A percentile compares a stretch with the other conserved stretches of the same genome.
These are phyloP conservation scores for Drosophila fulvimacula DNA, from an alignment of 2,888 invertebrate genomes.

Conservation along the genomic window DNA sequence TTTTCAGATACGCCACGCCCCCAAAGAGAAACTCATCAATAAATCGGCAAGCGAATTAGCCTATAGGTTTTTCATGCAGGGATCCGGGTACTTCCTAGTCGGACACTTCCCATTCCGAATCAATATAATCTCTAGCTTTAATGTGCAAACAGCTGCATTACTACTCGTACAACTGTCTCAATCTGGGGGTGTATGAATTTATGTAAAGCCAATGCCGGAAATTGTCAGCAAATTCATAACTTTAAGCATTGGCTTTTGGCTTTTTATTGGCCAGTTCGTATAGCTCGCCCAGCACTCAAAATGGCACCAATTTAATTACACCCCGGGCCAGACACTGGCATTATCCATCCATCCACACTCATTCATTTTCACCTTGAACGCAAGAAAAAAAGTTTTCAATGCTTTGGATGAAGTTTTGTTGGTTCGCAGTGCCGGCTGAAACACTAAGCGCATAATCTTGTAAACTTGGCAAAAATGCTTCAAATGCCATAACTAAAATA, in stretches of 20 bases:
- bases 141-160: background rate
- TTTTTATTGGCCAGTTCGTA: constrained; percentile 29
- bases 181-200: background rate
- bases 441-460: constrained; percentile 78
- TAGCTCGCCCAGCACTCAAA: constrained; percentile 21
- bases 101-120: background rate
- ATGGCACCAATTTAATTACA: constrained; percentile 66
- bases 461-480: constrained; percentile 76
- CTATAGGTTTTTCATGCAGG: no score
- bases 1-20: no score
- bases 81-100: no score
- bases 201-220: background rate
- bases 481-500: constrained; percentile 79
- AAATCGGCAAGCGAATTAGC: no score
- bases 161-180: background rate
- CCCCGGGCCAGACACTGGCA: constrained; percentile 37
- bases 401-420: constrained; percentile 53
- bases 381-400: constrained; percentile 62
- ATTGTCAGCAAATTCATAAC: constrained; percentile 13
- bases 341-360: constrained; percentile 7
- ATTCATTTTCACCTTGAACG: constrained; percentile 54
- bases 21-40: no score
- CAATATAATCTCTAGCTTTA: background rate
- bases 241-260: constrained; percentile 29
- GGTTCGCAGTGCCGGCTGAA: constrained; percentile 43